Evolutionary conservation across 2,113 vertebrate species (phyloP).

Genomic region (Trogon melanurus): DNA sequence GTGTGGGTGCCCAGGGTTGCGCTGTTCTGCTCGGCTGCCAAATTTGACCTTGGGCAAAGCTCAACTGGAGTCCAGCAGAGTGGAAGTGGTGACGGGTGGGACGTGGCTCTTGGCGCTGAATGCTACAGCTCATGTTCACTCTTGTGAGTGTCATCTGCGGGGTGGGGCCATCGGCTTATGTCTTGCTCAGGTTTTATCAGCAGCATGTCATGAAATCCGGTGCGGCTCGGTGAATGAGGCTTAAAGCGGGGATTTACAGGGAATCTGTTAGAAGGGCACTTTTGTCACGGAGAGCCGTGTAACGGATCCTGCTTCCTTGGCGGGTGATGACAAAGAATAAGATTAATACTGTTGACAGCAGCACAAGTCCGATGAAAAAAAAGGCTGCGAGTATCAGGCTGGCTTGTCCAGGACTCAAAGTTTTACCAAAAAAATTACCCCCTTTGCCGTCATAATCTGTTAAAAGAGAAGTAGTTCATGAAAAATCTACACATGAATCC

Average conservation of each 20-base stretch:
- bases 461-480: neutral
- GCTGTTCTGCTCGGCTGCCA: neutral
- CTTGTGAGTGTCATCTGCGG: neutral
- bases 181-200: neutral
- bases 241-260: conserved; percentile 25
- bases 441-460: conserved; percentile 46
- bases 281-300: conserved; percentile 63
- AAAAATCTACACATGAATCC: neutral
- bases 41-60: neutral
- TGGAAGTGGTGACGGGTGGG: neutral
- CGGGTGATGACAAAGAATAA: conserved; percentile 34
- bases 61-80: neutral
- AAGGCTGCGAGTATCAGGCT: conserved; percentile 62
- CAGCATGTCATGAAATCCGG: neutral
- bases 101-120: neutral
- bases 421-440: conserved; percentile 66
- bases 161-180: neutral
- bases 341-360: conserved; percentile 44
- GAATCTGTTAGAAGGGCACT: conserved; percentile 61
- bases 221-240: neutral
- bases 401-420: conserved; percentile 63
- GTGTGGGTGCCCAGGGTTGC: neutral
- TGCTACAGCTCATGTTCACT: neutral
- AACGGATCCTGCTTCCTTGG: conserved; percentile 52
- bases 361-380: conserved; percentile 62